These are phyloP conservation scores for Ceraclea dissimilis DNA, from an alignment of 2,888 invertebrate species.

Conservation along the genomic window DNA sequence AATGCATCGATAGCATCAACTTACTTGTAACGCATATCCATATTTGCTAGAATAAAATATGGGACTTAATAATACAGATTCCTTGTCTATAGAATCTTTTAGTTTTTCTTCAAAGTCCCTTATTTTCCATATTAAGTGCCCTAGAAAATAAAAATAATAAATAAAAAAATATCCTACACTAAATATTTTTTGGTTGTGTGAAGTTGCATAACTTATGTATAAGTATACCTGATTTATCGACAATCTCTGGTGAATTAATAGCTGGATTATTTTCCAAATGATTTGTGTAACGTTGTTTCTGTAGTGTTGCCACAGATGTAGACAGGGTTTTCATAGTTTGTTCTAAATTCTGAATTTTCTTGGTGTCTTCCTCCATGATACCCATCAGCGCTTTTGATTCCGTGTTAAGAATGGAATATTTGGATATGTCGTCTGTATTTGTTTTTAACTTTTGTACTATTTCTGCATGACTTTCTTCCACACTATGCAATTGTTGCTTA, in stretches of 20 bases:
- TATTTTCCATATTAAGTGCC: slow-evolving; percentile 65
- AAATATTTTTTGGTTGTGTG: background rate
- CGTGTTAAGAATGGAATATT: slow-evolving; percentile 40
- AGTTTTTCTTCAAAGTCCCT: slow-evolving; percentile 57
- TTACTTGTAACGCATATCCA: slow-evolving; percentile 66
- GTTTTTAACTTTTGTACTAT: slow-evolving; percentile 28
- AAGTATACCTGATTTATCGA: background rate
- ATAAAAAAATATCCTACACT: background rate
- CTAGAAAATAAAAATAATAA: slow-evolving; percentile 32
- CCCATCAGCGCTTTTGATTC: slow-evolving; percentile 45
- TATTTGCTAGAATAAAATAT: slow-evolving; percentile 62
- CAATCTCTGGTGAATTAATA: background rate
- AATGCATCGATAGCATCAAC: background rate
- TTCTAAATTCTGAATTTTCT: slow-evolving; percentile 44
- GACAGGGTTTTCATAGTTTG: slow-evolving; percentile 36
- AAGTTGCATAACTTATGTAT: too few relatives aligned
- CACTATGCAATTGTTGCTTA: slow-evolving; percentile 34
- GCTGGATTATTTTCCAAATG: slow-evolving; percentile 31
- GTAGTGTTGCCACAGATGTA: slow-evolving; percentile 31
- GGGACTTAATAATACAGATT: slow-evolving; percentile 57
- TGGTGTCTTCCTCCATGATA: slow-evolving; percentile 43
- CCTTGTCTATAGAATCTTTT: slow-evolving; percentile 58
- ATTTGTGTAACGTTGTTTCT: slow-evolving; percentile 7
- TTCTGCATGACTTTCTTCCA: slow-evolving; percentile 30
- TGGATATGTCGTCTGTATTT: slow-evolving; percentile 38